phyloP scores from a whole-genome alignment of 1,140 invertebrate genomes.

The Hyposmocoma kahamanoa region DNA sequence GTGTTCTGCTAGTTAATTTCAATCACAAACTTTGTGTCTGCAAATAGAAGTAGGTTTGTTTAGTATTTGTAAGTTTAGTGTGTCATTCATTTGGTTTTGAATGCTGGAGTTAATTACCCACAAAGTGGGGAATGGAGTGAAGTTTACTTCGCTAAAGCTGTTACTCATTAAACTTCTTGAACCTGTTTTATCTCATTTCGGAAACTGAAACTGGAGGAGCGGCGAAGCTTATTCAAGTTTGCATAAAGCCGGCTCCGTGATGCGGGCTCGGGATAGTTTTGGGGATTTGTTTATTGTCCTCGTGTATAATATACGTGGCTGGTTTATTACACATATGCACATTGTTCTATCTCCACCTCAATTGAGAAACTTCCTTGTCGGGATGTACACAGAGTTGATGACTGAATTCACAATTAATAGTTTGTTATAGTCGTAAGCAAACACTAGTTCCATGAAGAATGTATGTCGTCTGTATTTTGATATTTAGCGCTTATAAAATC shows the following conservation, averaged over 20 bases:
- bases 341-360: no score
- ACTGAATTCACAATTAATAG: no score
- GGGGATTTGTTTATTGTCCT: constrained; percentile 17
- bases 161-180: constrained; percentile 48
- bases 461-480: no score
- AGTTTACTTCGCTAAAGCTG: constrained; percentile 35
- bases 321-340: no score
- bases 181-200: constrained; percentile 48
- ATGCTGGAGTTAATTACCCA: constrained; percentile 34
- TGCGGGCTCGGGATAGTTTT: constrained; percentile 17
- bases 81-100: neutral
- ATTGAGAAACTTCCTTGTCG: no score
- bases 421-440: no score
- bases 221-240: constrained; percentile 33
- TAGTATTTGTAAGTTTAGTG: constrained; percentile 1
- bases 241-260: constrained; percentile 22
- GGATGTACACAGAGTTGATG: no score
- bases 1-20: neutral
- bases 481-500: no score
- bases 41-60: neutral
- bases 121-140: constrained; percentile 25
- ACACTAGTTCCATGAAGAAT: no score
- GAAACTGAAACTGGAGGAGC: constrained; percentile 29
- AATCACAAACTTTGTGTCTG: neutral
- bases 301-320: no score